phyloP scores from a whole-genome alignment of 2,888 invertebrate species.

The Athetis lepigone region DNA sequence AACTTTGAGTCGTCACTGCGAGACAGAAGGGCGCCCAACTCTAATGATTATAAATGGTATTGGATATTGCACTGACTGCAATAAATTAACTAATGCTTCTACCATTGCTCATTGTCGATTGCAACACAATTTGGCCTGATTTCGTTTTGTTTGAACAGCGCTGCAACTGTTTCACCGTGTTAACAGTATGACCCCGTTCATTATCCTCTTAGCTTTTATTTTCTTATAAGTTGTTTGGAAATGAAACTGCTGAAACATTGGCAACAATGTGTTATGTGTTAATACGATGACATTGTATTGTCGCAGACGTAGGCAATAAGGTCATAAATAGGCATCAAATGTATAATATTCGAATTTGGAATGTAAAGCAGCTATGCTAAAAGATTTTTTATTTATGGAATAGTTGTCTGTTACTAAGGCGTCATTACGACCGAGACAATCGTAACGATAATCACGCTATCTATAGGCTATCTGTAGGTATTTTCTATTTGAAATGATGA shows the following conservation, averaged over 20 bases:
- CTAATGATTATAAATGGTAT: slow-evolving; percentile 78
- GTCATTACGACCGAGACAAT: background rate
- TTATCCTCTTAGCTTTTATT: background rate
- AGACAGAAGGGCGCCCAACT: slow-evolving; percentile 66
- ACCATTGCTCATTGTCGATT: slow-evolving; percentile 50
- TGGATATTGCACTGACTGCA: slow-evolving; percentile 71
- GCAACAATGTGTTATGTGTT: background rate
- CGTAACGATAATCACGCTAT: background rate
- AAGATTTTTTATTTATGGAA: slow-evolving; percentile 2
- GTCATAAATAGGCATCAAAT: background rate
- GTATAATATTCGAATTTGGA: background rate
- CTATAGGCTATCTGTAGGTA: too few species aligned
- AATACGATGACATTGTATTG: background rate
- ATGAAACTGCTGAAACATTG: background rate
- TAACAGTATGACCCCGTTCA: background rate
- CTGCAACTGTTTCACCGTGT: slow-evolving; percentile 2
- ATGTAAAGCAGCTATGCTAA: background rate
- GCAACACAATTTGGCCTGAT: slow-evolving; percentile 37
- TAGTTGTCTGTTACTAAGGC: background rate
- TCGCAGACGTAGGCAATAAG: background rate
- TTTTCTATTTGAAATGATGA: too few species aligned
- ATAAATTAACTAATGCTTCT: slow-evolving; percentile 67
- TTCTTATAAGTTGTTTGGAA: background rate
- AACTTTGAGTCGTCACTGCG: slow-evolving; percentile 58
- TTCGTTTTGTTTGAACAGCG: slow-evolving; percentile 24